These are phyloP conservation scores for Danio albolineatus DNA, from an alignment of 2,797 vertebrate genomes.

Conservation along the genomic window DNA sequence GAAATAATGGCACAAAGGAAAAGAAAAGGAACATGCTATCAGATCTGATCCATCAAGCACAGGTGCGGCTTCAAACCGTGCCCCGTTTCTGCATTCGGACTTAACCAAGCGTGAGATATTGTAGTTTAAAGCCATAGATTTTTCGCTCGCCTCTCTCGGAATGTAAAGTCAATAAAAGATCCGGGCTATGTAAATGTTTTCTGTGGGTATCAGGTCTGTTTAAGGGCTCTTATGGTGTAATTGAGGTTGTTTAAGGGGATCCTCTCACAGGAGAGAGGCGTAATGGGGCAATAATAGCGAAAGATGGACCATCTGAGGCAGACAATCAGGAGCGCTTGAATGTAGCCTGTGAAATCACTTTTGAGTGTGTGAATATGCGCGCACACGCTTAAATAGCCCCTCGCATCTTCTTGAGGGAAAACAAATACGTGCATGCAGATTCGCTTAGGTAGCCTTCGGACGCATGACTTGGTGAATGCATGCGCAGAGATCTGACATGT, in stretches of 20 bases:
- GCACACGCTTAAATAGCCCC: constrained; percentile 60
- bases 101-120: constrained; percentile 63
- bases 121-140: constrained; percentile 58
- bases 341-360: constrained; percentile 47
- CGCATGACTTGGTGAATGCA: constrained; percentile 62
- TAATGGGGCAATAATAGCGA: constrained; percentile 80
- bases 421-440: constrained; percentile 35
- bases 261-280: constrained; percentile 73
- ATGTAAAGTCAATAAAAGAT: constrained; percentile 59
- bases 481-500: constrained; percentile 10
- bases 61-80: constrained; percentile 40
- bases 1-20: constrained; percentile 63
- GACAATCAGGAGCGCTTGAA: constrained; percentile 73
- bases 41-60: constrained; percentile 61
- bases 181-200: constrained; percentile 60
- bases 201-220: constrained; percentile 53
- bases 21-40: constrained; percentile 62
- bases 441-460: constrained; percentile 33
- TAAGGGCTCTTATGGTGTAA: constrained; percentile 60
- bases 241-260: constrained; percentile 58
- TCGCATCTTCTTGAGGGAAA: constrained; percentile 31
- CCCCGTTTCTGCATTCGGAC: constrained; percentile 45
- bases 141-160: constrained; percentile 39
- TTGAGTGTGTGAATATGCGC: constrained; percentile 56
- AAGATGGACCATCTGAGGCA: constrained; percentile 83